Percentiles rank a stretch among this genome's conserved stretches.
Evolutionary conservation across 1,140 invertebrate species (phyloP).

Genomic region (Nasonia giraulti): DNA sequence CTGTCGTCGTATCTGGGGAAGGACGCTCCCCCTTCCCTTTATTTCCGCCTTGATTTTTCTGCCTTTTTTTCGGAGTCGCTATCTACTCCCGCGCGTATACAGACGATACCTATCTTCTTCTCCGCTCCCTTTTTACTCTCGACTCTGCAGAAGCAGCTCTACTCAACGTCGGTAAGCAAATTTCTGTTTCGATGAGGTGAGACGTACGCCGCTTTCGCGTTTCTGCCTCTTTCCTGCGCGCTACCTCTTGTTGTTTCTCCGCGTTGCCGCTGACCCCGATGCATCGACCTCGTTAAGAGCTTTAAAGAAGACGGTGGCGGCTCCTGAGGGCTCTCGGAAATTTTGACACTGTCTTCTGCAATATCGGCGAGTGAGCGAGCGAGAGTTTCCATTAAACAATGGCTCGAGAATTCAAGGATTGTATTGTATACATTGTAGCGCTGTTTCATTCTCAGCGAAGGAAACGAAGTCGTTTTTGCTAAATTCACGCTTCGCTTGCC

Average conservation of each 20-base stretch:
- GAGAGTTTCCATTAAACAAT: neutral
- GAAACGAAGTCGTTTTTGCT: neutral
- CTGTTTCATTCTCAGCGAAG: no score
- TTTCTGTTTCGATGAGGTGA: slow-evolving; percentile 59
- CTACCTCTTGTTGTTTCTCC: neutral
- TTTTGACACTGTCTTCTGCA: neutral
- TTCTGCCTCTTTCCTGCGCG: neutral
- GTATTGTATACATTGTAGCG: no score
- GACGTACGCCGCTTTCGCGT: slow-evolving; percentile 43
- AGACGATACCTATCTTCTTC: neutral
- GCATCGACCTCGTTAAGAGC: slow-evolving; percentile 35
- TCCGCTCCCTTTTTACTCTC: neutral
- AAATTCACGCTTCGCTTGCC: no score
- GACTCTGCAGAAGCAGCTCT: neutral
- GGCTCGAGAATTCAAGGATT: neutral
- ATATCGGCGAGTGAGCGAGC: neutral
- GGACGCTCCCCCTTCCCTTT: slow-evolving; percentile 32
- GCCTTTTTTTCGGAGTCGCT: neutral
- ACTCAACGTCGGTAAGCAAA: slow-evolving; percentile 55
- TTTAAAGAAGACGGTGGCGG: neutral
- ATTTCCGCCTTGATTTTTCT: neutral
- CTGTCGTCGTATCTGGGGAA: neutral
- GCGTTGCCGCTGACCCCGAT: slow-evolving; percentile 16
- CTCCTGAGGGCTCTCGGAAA: neutral
- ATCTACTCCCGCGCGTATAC: neutral